These are phyloP conservation scores for Gambusia yucatana DNA, from an alignment of 2,797 vertebrate genomes.

Conservation along the genomic window DNA sequence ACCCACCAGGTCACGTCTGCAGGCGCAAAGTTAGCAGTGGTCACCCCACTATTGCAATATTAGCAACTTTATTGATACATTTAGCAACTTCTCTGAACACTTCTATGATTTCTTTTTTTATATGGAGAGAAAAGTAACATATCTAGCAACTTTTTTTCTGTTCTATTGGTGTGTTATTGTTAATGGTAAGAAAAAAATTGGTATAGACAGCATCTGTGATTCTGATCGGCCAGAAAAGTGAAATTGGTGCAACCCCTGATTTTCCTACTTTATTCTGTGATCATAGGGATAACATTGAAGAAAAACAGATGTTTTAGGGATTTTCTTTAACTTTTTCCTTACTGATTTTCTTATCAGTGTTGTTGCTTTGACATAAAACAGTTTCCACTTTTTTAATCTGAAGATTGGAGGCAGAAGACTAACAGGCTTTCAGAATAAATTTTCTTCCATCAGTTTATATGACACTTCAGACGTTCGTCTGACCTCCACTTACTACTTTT, in stretches of 20 bases:
- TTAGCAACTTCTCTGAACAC: no score
- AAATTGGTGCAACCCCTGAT: not conserved
- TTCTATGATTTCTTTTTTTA: no score
- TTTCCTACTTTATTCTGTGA: not conserved
- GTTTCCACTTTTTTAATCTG: not conserved
- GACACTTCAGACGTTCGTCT: not conserved
- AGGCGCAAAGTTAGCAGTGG: no score
- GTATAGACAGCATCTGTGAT: no score
- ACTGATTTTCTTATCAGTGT: not conserved
- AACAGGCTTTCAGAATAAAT: not conserved
- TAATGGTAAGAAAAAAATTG: no score
- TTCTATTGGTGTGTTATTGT: no score
- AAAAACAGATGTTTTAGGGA: not conserved
- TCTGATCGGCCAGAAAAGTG: no score
- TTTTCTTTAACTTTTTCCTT: not conserved
- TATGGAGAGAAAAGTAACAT: no score
- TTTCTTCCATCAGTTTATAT: not conserved
- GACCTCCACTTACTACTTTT: not conserved
- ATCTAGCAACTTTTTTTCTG: no score
- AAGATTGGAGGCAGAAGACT: not conserved
- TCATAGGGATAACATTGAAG: not conserved
- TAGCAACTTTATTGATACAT: no score
- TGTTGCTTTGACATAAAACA: not conserved
- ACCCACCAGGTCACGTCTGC: no score
- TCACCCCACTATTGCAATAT: no score